These are phyloP conservation scores for Hyppa rectilinea DNA, from an alignment of 2,888 invertebrate genomes.

Conservation along the genomic window DNA sequence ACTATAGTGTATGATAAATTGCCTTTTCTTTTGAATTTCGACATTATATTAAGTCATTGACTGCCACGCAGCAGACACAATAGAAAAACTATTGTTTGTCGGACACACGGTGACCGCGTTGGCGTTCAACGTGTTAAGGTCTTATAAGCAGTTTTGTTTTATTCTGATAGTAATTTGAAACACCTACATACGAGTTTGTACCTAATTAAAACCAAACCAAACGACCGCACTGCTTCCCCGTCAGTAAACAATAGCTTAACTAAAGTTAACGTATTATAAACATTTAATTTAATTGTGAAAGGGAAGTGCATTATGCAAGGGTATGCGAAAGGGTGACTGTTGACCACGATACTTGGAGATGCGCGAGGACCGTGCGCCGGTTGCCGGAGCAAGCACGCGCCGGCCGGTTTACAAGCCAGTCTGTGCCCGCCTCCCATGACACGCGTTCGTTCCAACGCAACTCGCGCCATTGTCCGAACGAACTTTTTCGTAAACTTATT, in stretches of 20 bases:
- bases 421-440: conserved; percentile 73
- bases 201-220: conserved; percentile 13
- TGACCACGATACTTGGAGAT: conserved; percentile 70
- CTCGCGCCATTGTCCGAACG: conserved; percentile 66
- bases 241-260: conserved; percentile 37
- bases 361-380: conserved; percentile 86
- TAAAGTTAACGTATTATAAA: conserved; percentile 59
- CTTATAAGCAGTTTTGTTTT: too few relatives aligned
- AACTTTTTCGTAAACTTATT: conserved; percentile 85
- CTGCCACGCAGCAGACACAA: too few relatives aligned
- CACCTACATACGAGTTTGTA: too few relatives aligned
- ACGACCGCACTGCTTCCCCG: conserved; percentile 6
- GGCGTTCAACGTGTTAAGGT: too few relatives aligned
- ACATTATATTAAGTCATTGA: not conserved
- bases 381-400: conserved; percentile 68
- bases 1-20: not conserved
- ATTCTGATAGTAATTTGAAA: not conserved
- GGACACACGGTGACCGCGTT: too few relatives aligned
- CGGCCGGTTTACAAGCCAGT: conserved; percentile 80
- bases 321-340: conserved; percentile 78
- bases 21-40: not conserved
- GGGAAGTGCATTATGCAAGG: conserved; percentile 74
- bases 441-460: conserved; percentile 72
- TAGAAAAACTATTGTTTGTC: too few relatives aligned
- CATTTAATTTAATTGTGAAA: conserved; percentile 66